Base-by-base conservation (phyloP, 30 jellyfish, hydroid and myxozoan species). In the Phacellophora camtschatica region DNA sequence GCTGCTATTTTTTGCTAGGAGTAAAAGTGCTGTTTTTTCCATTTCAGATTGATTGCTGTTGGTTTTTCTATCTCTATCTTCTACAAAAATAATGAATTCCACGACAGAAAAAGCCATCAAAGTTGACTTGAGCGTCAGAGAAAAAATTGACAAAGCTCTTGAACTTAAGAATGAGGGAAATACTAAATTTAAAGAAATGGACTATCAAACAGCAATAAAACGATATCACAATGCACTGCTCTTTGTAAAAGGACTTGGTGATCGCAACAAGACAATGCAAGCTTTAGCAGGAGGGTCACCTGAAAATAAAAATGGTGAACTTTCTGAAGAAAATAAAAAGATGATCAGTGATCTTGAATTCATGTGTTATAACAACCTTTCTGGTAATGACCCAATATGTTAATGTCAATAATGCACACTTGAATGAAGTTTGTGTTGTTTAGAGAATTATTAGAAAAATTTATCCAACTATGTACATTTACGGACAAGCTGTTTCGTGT, bases 221-320 rank as follows among this genome's bases (percentile, higher is more conserved):
- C 74, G 77, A 29, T 89, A 89, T 63, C 97, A 89, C 74, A 43
- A 36, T 34, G 90, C 95, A 18, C 72, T 89, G 3, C 77, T 89
- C 34, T 78, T 73, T 53, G 74, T 89, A 18, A 89, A 89, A 69
- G 97, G 90, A 35, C 61, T 89, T 1, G 82, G 34, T 23, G 66
- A 63, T 27, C 90, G 78, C 3, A 23, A 13, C 1, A 59, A 27
- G 1, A 70, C 63, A 4, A 18, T 63, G 33, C 58, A 65, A 33
- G 65, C 68, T 25, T 15, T 76, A 16, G 88, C 80, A 27, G 71
- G 68, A 25, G 88, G 46, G 27, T 0, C 32, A 4, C 23, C 66
- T 4, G 80, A 28, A 12, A 1, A 7, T 13, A 10, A 15, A n/a
- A 22, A 3, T 27, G 71, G 77, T 54, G 69, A 77, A 16, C 33